Conservation (phyloP, 92 coral and sea anemone species). For the Paramuricea clavata region DNA sequence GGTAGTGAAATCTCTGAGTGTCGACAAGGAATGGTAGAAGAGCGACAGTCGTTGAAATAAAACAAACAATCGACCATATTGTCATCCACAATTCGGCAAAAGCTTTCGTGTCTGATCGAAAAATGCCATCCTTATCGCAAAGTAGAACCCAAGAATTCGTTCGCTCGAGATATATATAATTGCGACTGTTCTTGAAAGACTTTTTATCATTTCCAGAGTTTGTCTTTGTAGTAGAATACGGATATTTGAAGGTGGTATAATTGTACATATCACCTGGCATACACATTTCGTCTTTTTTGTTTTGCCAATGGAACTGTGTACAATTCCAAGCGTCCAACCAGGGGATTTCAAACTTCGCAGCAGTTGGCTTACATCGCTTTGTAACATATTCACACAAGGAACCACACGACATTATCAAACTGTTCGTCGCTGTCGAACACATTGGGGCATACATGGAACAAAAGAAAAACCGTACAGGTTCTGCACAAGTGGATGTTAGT, state of each 20-base stretch:
- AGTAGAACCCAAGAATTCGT: slow-evolving; percentile 89
- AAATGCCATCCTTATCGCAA: slow-evolving; percentile 93
- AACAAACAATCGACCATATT: slow-evolving; percentile 85
- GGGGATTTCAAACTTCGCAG: slow-evolving; percentile 81
- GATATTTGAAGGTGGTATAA: slow-evolving; percentile 38
- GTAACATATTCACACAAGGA: slow-evolving; percentile 95
- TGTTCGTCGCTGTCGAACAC: slow-evolving; percentile 82
- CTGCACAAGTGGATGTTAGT: slow-evolving; percentile 80
- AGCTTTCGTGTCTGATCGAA: slow-evolving; percentile 73
- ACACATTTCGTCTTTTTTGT: slow-evolving; percentile 85
- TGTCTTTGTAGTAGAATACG: slow-evolving; percentile 34
- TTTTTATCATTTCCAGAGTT: slow-evolving; percentile 50
- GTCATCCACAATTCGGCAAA: slow-evolving; percentile 94
- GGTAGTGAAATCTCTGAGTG: slow-evolving; percentile 87
- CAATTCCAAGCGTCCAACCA: slow-evolving; percentile 91
- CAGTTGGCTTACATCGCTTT: slow-evolving; percentile 82
- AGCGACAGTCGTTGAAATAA: slow-evolving; percentile 79
- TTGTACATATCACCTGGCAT: slow-evolving; percentile 91
- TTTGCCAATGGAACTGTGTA: slow-evolving; percentile 71
- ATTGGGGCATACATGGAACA: slow-evolving; percentile 96
- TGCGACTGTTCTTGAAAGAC: slow-evolving; percentile 88
- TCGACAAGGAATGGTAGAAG: slow-evolving; percentile 88
- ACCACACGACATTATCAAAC: slow-evolving; percentile 86
- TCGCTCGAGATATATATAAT: slow-evolving; percentile 82
- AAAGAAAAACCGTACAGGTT: slow-evolving; percentile 85